Evolutionary conservation across 2,113 vertebrate species (phyloP), one percentile per base, ranked within the genome.

Genomic region (Oncorhynchus kisutch): DNA sequence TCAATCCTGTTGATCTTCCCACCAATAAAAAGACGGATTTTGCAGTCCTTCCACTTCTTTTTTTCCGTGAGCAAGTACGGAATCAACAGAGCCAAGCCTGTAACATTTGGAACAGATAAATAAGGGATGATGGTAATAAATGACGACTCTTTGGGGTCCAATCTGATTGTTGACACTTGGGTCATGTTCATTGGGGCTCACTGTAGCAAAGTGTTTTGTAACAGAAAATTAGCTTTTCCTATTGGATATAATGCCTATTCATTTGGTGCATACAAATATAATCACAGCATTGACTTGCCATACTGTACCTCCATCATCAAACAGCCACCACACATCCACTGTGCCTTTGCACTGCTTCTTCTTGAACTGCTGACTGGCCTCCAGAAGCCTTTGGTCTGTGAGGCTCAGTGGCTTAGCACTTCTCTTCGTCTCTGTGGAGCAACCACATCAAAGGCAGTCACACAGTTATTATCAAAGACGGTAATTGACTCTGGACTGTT

Each of bases 261-360:
- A 6, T 45, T 45, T 45, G 9, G 9, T 45, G 39, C 39, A 12
- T 20, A 45, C 3, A 7, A 31, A 34, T 1, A 16, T 68, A 68
- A 68, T 11, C 72, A 22, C 80, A 16, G 9, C 39, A 45, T 45
- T 45, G 39, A 45, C 51, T 54, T 16, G 7, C 27, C 12, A 18
- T 67, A n/a, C 14, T 6, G 78, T 91, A 98, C 97, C 97, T 92
- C 97, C 97, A 79, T 99, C 97, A 77, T 99, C 97, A 90, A 99
- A 99, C 75, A 99, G 94, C 97, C 97, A 99, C 97, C 97, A 99
- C 1, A 99, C 97, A 9, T 99, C 97, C 20, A 99, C 96, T 80
- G 96, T 99, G 78, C 95, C 97, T 92, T 97, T 97, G 76, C 96
- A 95, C 90, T 99, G 97, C 74, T 96, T 97, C 90, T 95, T 98